Percentiles rank a stretch among this genome's conserved stretches.
These are phyloP conservation scores for Diadema setosum DNA, from an alignment of 35 echinoderm and acorn worm genomes.

Conservation along the genomic window DNA sequence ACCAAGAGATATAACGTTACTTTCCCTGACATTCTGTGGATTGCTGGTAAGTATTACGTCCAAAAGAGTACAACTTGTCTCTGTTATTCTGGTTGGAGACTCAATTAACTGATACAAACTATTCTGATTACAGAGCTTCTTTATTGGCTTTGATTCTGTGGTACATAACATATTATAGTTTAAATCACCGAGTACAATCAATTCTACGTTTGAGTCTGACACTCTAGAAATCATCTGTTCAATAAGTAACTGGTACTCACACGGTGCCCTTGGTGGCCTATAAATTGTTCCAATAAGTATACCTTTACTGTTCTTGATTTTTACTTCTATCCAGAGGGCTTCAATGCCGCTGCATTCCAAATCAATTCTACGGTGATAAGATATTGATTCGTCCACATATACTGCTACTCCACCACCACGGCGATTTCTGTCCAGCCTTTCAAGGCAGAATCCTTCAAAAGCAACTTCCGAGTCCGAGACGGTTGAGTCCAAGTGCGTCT, in stretches of 20 bases:
- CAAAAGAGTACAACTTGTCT: background rate
- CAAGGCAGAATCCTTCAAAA: background rate
- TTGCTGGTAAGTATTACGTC: background rate
- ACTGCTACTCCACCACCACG: background rate
- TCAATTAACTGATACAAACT: background rate
- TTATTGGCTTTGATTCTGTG: background rate
- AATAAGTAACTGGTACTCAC: background rate
- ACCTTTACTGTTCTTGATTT: background rate
- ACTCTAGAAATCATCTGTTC: background rate
- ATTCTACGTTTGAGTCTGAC: background rate
- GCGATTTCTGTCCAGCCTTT: background rate
- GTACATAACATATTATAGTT: background rate
- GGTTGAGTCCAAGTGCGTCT: background rate
- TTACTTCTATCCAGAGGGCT: background rate
- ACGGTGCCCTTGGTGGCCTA: background rate
- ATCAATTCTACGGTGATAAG: background rate
- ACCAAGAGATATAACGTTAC: background rate
- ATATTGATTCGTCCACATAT: background rate
- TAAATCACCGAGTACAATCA: background rate
- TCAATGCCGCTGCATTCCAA: background rate
- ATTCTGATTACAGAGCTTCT: background rate
- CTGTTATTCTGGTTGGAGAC: background rate
- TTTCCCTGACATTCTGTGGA: background rate
- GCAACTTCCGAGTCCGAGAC: background rate
- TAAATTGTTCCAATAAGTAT: background rate